These are phyloP conservation scores for Alauda arvensis DNA, from an alignment of 2,797 vertebrate genomes.

Conservation along the genomic window DNA sequence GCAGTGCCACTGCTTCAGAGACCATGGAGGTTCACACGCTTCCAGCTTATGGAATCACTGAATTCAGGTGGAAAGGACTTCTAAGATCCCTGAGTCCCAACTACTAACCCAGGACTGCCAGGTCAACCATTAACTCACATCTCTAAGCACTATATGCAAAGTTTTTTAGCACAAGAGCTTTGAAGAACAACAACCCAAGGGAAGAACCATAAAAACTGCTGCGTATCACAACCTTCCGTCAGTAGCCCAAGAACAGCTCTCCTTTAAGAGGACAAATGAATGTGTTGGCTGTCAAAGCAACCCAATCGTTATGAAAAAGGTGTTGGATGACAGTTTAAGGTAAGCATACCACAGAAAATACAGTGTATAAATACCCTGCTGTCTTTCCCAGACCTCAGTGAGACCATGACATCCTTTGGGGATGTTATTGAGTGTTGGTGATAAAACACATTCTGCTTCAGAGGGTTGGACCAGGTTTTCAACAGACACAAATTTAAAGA, in stretches of 20 bases:
- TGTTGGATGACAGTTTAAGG: neutral
- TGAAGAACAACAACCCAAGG: neutral
- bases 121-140: accelerated
- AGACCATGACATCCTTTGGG: neutral
- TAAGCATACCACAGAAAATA: neutral
- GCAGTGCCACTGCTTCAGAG: accelerated
- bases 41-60: neutral
- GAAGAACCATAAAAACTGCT: neutral
- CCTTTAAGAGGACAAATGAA: neutral
- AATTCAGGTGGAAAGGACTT: neutral
- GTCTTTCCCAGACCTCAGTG: accelerated
- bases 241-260: too few relatives aligned
- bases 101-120: neutral
- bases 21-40: accelerated
- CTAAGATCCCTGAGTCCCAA: neutral
- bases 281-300: neutral
- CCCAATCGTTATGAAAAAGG: accelerated
- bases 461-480: neutral
- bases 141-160: neutral
- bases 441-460: neutral
- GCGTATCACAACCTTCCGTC: too few relatives aligned
- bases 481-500: neutral
- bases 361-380: neutral
- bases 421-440: neutral
- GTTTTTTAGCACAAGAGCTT: accelerated